These are phyloP conservation scores for Liopterus haemorrhoidalis DNA, from an alignment of 2,888 invertebrate species.

Conservation along the genomic window DNA sequence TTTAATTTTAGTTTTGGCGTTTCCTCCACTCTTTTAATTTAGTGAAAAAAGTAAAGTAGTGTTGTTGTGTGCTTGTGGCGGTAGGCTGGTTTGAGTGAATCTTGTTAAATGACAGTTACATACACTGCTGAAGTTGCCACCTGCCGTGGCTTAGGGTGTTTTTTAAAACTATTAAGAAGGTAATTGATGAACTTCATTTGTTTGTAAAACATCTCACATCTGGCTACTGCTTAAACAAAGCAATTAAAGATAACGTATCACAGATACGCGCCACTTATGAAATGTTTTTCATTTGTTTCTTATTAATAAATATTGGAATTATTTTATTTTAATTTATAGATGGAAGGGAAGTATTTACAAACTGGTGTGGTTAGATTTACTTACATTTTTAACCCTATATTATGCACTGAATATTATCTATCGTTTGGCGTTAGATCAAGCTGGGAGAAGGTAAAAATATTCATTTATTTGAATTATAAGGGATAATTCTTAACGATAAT, in stretches of 20 bases:
- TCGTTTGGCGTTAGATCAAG: conserved; percentile 59
- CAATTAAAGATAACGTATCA: too few species aligned
- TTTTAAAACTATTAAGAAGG: conserved; percentile 77
- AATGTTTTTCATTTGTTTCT: conserved; percentile 15
- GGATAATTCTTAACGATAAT: conserved; percentile 10
- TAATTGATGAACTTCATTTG: conserved; percentile 43
- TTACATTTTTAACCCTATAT: conserved; percentile 72
- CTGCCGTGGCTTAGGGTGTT: conserved; percentile 79
- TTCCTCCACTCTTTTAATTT: too few species aligned
- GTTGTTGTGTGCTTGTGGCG: background rate
- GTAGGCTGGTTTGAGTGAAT: background rate
- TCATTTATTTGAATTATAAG: conserved; percentile 25
- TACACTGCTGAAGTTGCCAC: conserved; percentile 84
- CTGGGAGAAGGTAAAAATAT: conserved; percentile 61
- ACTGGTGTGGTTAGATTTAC: conserved; percentile 82
- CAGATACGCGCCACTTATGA: too few species aligned
- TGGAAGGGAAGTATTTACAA: conserved; percentile 96
- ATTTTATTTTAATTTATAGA: conserved; percentile 49
- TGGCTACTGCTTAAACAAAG: conserved; percentile 6
- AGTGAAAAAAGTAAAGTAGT: too few species aligned
- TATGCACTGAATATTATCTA: conserved; percentile 74
- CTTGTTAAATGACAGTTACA: conserved; percentile 67
- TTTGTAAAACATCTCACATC: background rate
- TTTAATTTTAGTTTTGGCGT: too few species aligned
- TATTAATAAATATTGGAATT: conserved; percentile 13